Evolutionary conservation across 2,113 vertebrate species (phyloP).

Genomic region (Lates calcarifer): DNA sequence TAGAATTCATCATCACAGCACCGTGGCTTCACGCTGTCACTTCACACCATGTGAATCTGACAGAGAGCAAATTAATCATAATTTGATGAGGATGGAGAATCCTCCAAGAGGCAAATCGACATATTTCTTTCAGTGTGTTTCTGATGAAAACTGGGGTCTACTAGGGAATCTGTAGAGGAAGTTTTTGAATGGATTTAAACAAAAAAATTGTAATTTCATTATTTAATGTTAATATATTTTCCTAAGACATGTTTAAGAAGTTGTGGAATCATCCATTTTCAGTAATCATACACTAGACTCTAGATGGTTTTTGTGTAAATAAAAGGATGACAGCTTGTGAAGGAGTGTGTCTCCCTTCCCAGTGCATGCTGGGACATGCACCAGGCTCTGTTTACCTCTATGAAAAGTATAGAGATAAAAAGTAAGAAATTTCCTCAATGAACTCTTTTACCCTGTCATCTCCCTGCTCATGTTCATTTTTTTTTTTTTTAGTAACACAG

Average conservation of each 20-base stretch:
- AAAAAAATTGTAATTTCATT: background rate
- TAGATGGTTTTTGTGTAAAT: background rate
- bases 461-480: background rate
- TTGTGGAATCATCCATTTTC: background rate
- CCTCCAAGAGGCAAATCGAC: background rate
- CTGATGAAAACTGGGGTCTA: background rate
- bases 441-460: background rate
- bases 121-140: background rate
- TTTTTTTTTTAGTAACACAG: slow-evolving; percentile 3
- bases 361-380: background rate
- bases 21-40: slow-evolving; percentile 13
- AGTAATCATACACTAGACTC: background rate
- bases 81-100: background rate
- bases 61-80: slow-evolving; percentile 14
- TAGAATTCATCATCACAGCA: background rate
- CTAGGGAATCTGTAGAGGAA: background rate
- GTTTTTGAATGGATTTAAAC: background rate
- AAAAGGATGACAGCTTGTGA: background rate
- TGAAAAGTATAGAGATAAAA: background rate
- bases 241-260: background rate
- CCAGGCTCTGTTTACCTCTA: background rate
- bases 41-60: background rate
- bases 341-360: background rate
- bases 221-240: background rate
- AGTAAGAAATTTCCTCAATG: background rate